Conservation (phyloP, 2,888 invertebrate genomes). For the Synergus gifuensis region DNA sequence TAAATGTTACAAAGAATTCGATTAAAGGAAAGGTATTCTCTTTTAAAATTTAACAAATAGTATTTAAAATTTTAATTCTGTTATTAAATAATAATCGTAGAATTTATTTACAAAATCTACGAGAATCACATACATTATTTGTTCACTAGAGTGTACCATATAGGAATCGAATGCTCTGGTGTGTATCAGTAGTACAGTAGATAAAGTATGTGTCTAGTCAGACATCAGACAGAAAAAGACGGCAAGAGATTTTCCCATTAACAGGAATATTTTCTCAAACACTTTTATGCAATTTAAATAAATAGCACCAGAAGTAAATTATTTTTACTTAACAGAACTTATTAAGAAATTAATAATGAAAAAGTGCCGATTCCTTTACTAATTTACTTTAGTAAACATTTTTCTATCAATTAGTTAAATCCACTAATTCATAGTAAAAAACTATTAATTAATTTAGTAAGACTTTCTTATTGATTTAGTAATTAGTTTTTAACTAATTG, state of each 20-base stretch:
- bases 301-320: neutral
- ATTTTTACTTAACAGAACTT: neutral
- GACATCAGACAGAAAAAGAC: neutral
- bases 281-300: neutral
- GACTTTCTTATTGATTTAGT: too few species aligned
- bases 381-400: too few species aligned
- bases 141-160: neutral
- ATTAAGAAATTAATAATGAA: too few species aligned
- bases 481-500: too few species aligned
- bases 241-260: neutral
- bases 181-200: slow-evolving; percentile 17
- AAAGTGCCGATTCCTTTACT: too few species aligned
- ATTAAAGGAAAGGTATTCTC: neutral
- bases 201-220: slow-evolving; percentile 30
- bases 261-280: neutral
- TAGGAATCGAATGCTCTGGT: neutral
- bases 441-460: too few species aligned
- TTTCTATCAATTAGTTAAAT: too few species aligned
- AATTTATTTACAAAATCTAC: neutral
- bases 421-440: too few species aligned
- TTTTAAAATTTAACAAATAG: neutral
- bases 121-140: slow-evolving; percentile 17
- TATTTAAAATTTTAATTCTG: neutral
- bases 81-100: neutral
- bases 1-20: neutral